Percentiles rank a stretch among this genome's conserved stretches.
phyloP scores from a whole-genome alignment of 2,797 vertebrate species.

The Ceryle rudis region DNA sequence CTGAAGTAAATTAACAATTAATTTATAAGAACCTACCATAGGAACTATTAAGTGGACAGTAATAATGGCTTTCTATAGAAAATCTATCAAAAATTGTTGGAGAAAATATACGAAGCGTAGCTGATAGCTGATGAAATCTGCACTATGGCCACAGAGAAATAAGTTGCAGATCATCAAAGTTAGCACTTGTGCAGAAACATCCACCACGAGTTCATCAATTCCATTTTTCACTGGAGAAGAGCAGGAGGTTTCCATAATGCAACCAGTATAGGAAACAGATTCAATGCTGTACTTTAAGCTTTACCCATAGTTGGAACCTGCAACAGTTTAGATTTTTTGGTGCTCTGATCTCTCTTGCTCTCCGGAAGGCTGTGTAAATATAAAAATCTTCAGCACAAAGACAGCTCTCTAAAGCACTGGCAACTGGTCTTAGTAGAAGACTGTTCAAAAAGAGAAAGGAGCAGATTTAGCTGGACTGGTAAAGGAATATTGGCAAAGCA shows the following conservation, averaged over 20 bases:
- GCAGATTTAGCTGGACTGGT: not conserved
- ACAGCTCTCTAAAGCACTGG: conserved; percentile 44
- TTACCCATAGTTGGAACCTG: conserved; percentile 35
- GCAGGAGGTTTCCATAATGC: conserved; percentile 4
- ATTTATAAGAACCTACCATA: conserved; percentile 41
- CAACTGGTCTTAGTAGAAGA: conserved; percentile 39
- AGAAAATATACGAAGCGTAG: conserved; percentile 50
- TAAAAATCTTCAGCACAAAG: conserved; percentile 38
- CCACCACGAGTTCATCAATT: not conserved
- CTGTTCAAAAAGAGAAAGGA: not conserved
- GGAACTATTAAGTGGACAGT: conserved; percentile 55
- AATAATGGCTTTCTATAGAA: conserved; percentile 71
- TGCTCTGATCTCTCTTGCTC: conserved; percentile 41
- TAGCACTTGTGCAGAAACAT: not conserved
- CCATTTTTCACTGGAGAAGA: not conserved
- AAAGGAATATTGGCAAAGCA: not conserved
- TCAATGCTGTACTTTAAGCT: not conserved
- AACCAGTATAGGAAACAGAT: not conserved
- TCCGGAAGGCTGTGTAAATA: conserved; percentile 5
- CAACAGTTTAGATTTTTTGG: conserved; percentile 15
- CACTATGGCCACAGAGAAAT: conserved; percentile 10
- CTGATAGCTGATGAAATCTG: conserved; percentile 34
- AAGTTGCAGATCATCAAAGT: not conserved
- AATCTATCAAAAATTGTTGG: conserved; percentile 76
- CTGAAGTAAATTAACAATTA: conserved; percentile 58